Percentiles rank a stretch among this genome's conserved stretches.
Evolutionary conservation across 2,888 invertebrate genomes (phyloP).

Genomic region (Xestobium rufovillosum): DNA sequence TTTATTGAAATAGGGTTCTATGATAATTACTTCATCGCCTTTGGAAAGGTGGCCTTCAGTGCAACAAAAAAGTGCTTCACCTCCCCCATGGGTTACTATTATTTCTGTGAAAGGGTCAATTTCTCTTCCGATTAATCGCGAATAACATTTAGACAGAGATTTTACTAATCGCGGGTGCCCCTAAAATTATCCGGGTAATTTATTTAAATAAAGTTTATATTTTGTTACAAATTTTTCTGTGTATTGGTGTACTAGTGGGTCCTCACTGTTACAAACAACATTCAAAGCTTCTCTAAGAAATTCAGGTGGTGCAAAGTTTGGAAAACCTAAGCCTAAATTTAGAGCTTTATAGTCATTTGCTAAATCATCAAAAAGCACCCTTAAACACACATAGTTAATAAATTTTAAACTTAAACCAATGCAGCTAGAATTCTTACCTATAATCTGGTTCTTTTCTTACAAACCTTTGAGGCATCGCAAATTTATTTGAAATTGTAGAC

Average conservation of each 20-base stretch:
- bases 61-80: constrained; percentile 83
- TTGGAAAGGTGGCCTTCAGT: constrained; percentile 77
- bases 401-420: too few relatives aligned
- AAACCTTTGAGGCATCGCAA: constrained; percentile 61
- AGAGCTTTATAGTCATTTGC: constrained; percentile 78
- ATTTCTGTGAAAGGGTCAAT: constrained; percentile 85
- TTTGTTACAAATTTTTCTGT: constrained; percentile 87
- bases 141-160: constrained; percentile 77
- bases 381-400: too few relatives aligned
- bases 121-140: constrained; percentile 61
- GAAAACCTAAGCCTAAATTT: constrained; percentile 94
- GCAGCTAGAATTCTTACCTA: too few relatives aligned
- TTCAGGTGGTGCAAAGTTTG: constrained; percentile 81
- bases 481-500: constrained; percentile 44
- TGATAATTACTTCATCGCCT: constrained; percentile 90
- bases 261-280: constrained; percentile 57
- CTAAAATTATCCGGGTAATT: too few relatives aligned
- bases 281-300: constrained; percentile 72
- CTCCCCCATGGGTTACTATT: constrained; percentile 91
- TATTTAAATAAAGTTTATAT: too few relatives aligned
- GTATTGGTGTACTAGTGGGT: constrained; percentile 82
- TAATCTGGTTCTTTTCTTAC: constrained; percentile 72
- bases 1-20: constrained; percentile 98
- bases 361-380: constrained; percentile 87
- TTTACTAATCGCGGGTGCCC: constrained; percentile 87